Evolutionary conservation across 1,140 invertebrate genomes (phyloP), one percentile per base, ranked within the genome.

Genomic region (Homalodisca vitripennis): DNA sequence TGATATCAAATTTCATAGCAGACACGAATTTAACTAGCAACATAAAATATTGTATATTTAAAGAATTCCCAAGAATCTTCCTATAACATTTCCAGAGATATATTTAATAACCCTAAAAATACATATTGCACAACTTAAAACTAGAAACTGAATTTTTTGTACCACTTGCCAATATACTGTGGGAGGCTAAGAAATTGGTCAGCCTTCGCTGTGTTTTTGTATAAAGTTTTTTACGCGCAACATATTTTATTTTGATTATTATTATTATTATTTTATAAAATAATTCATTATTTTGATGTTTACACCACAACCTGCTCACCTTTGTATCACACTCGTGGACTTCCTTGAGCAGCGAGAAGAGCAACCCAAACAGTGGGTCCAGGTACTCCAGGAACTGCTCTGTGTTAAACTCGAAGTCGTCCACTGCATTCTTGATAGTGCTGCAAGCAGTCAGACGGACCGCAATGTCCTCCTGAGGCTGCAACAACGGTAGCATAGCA

Each of bases 291-390:
- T 53, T 64, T 24, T 63, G 29, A 47, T 68, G 72, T n/a, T 65
- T 72, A 41, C 34, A 41, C 6, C 6, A 41, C 17, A 41, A 71
- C 71, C 67, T 72, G 67, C 32, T 34, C 84, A 92, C 90, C 82
- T 97, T 98, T 1, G 92, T 95, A 80, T 98, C 95, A 83, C 92
- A 96, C 81, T 97, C 94, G 73, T 88, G 84, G 0, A 92, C 92
- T 80, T 96, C 92, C 77, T 93, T 92, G 55, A 98, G 81, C 55
- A 98, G 83, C 68, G 87, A 81, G 81, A 96, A 97, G 1, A 98
- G 81, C 48, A 91, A 83, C 62, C 85, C 83, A 77, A 97, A 95
- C 1, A 86, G 83, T 20, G 87, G 82, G 31, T 92, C 87, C 46
- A 96, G 84, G 80, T 89, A 97, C 13, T 92, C 88, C 66, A 88